Base-by-base conservation (phyloP, 2,888 invertebrate species). In the Nomada ferruginata region DNA sequence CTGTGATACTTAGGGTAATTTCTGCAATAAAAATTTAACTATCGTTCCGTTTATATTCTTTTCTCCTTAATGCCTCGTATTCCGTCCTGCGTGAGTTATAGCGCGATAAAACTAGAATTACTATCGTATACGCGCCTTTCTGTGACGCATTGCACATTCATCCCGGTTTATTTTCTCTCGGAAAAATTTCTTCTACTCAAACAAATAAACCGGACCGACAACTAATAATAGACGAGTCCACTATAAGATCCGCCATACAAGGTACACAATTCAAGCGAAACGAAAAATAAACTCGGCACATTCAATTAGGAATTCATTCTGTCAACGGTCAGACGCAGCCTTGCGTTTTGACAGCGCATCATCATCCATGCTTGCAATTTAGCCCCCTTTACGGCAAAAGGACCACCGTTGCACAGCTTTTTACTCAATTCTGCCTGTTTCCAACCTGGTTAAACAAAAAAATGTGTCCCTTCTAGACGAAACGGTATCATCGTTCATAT, bases 331-430 rank as follows among this genome's bases (percentile, higher is more conserved):
- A 13, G 15, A 47, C 47, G 13, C 7, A 36, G 36, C 5, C 36
- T 7, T 7, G 7, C 47, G 13, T 47, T 15, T 13, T 47, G 47
- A 13, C 15, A 13, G 47, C 47, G 18, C 5, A 9, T 9, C n/a
- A 26, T 26, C 64, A 29, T 65, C 52, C 20, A 18, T 18, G 26
- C n/a, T 73, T 29, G 52, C 47, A 53, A 73, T 77, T 66, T 36
- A 71, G 55, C 47, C 36, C 5, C 13, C 20, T 55, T 55, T 13
- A 23, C 50, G 44, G 20, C 13, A 26, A 47, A 47, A 57, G 23
- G 3, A 47, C 18, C 13, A 44, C 13, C 20, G 29, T 29, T 44
- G 5, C 55, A 60, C n/a, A 20, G 18, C 44, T 44, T 53, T 53
- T 18, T 1, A 7, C n/a, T 42, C 23, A 23, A 23, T 23, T 23